A percentile compares a stretch with the other conserved stretches of the same genome.
These are phyloP conservation scores for Morinoia aosen DNA, from an alignment of 2,888 invertebrate species.

Conservation along the genomic window DNA sequence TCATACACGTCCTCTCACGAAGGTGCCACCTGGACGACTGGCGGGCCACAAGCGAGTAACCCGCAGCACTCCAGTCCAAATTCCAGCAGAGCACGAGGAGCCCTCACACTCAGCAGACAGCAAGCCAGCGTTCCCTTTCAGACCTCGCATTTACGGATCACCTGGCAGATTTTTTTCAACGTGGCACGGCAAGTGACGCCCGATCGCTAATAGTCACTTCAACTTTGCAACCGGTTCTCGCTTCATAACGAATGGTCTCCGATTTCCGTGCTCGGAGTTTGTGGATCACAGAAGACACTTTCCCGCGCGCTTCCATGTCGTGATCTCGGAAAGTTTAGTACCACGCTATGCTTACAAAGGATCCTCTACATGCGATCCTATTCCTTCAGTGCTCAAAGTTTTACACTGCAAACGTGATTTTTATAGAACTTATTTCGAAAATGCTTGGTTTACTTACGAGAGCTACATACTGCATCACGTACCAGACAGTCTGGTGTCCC, in stretches of 20 bases:
- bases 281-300: background rate
- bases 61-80: constrained; percentile 11
- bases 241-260: background rate
- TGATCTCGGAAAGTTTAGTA: background rate
- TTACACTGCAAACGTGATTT: background rate
- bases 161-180: background rate
- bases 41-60: background rate
- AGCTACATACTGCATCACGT: background rate
- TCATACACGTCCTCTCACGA: background rate
- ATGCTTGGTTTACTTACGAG: background rate
- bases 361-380: background rate
- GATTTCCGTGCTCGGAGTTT: background rate
- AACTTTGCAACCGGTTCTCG: background rate
- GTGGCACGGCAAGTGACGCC: background rate
- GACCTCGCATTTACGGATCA: background rate
- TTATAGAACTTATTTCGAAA: background rate
- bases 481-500: background rate
- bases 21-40: constrained; percentile 36
- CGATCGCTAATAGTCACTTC: background rate
- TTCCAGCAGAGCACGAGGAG: background rate
- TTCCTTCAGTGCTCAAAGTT: background rate
- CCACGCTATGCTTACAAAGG: background rate
- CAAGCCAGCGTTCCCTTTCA: background rate
- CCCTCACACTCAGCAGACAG: background rate
- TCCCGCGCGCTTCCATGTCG: background rate